Evolutionary conservation across 2,888 invertebrate genomes (phyloP), one percentile per base, ranked within the genome.

Genomic region (Crematogaster levior): DNA sequence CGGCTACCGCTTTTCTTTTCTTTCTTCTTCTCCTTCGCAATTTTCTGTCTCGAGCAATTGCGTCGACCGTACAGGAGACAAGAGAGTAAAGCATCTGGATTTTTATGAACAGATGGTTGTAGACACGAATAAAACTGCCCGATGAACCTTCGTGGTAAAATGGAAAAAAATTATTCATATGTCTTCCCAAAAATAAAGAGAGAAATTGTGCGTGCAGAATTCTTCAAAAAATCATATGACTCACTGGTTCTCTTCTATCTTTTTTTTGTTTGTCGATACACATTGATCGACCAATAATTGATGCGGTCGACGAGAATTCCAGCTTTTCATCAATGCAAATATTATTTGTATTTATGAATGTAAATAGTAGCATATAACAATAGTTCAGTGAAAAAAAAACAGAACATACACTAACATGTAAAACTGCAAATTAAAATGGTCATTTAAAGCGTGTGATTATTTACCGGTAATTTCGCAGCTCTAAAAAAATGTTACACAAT

Each of bases 31-130:
- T 63, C 61, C n/a, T 43, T 12, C 51, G 5, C 43, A 5, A 40
- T n/a, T 30, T 46, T 21, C 34, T 51, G 34, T 51, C 43, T 79
- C 43, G 43, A 6, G 24, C 43, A 79, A 70, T 56, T 58, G 53
- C 70, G 40, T 30, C 24, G 48, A 40, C 43, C 43, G 53, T 10
- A 24, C 24, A 30, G 21, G 51, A 75, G 37, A 61, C n/a, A 21
- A 34, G 21, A 43, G 30, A 43, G 34, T 30, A 18, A 75, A 65
- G 65, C 24, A 70, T 9, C 30, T 34, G 43, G 34, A 58, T 79
- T 79, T 66, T 66, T 79, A 70, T 70, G 58, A 79, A 56, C 56
- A 53, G 21, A 12, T 66, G 21, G 27, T 56, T 56, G 66, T 24
- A 24, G 37, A 27, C 24, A 43, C 53, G 9, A 70, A 70, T 74